Conservation (phyloP, 2,888 invertebrate species). For the Zygogramma bicolorata region DNA sequence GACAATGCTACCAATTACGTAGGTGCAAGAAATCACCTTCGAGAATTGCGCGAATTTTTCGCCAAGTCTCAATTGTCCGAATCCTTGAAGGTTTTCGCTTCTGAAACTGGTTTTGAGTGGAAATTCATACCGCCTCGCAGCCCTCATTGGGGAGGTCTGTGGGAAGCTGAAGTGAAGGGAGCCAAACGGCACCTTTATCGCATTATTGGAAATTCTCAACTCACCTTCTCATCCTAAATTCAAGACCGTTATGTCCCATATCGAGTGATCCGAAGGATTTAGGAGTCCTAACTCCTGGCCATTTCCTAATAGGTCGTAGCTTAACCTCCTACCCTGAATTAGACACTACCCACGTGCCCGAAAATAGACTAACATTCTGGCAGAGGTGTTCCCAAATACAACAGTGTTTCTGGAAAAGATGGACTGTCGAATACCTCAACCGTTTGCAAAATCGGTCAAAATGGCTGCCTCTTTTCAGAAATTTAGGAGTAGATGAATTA, state of each 20-base stretch:
- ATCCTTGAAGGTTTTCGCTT: not conserved
- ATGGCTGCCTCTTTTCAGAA: constrained; percentile 5
- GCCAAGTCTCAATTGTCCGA: not conserved
- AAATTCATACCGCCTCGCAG: constrained; percentile 21
- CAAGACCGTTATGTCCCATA: constrained; percentile 21
- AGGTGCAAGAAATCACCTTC: constrained; percentile 17
- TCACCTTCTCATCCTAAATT: constrained; percentile 27
- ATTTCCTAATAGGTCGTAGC: constrained; percentile 18
- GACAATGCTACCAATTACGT: constrained; percentile 11
- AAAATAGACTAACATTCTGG: constrained; percentile 4
- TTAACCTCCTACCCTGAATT: constrained; percentile 13
- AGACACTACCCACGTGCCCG: not conserved
- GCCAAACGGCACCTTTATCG: constrained; percentile 13
- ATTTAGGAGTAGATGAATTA: constrained; percentile 7
- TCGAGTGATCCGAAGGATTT: constrained; percentile 12
- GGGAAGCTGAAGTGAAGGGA: constrained; percentile 18
- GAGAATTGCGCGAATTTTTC: constrained; percentile 19
- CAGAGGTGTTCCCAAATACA: not conserved
- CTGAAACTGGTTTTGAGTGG: constrained; percentile 4
- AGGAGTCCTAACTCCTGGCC: constrained; percentile 22
- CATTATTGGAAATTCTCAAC: constrained; percentile 16
- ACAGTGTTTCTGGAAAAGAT: constrained; percentile 16
- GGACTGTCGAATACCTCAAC: constrained; percentile 15
- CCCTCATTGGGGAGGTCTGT: constrained; percentile 23
- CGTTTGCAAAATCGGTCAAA: constrained; percentile 8